Evolutionary conservation across 2,888 invertebrate species (phyloP).

Genomic region (Eupithecia inturbata): DNA sequence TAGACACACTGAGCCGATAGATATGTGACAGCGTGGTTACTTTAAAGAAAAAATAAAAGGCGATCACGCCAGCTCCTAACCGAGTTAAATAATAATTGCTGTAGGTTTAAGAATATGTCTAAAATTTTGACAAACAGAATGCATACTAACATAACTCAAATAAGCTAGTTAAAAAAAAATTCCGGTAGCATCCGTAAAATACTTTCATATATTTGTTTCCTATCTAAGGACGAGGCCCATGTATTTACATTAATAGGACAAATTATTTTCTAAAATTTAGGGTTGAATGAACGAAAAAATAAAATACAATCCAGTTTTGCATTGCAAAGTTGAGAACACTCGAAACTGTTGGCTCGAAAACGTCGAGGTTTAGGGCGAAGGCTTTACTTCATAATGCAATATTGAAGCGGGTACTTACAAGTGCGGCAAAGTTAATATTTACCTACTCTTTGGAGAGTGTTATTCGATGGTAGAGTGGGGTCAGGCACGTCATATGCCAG

Average conservation of each 20-base stretch:
- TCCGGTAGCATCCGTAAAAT: not conserved
- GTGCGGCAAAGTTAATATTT: conserved; percentile 18
- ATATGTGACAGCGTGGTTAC: not conserved
- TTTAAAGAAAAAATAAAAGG: not conserved
- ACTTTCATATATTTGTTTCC: not conserved
- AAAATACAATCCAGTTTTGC: conserved; percentile 10
- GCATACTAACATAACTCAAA: not conserved
- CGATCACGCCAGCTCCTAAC: not conserved
- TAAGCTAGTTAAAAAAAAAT: not conserved
- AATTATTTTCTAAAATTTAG: not conserved
- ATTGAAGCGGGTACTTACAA: conserved; percentile 13
- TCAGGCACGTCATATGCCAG: conserved; percentile 10
- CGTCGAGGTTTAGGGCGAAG: not conserved
- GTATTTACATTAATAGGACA: not conserved
- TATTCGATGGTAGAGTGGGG: conserved; percentile 7
- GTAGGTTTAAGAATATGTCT: too few relatives aligned
- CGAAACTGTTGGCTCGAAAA: conserved; percentile 8
- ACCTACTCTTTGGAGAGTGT: conserved; percentile 15
- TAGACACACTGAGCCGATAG: too few relatives aligned
- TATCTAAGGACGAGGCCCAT: not conserved
- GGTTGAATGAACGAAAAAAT: conserved; percentile 4
- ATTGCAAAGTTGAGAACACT: conserved; percentile 9
- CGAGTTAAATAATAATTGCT: not conserved
- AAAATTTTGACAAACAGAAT: not conserved
- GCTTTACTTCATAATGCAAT: conserved; percentile 17